Evolutionary conservation across 2,888 invertebrate species (phyloP), one percentile per base, ranked within the genome.

Genomic region (Pyrrhia umbra): DNA sequence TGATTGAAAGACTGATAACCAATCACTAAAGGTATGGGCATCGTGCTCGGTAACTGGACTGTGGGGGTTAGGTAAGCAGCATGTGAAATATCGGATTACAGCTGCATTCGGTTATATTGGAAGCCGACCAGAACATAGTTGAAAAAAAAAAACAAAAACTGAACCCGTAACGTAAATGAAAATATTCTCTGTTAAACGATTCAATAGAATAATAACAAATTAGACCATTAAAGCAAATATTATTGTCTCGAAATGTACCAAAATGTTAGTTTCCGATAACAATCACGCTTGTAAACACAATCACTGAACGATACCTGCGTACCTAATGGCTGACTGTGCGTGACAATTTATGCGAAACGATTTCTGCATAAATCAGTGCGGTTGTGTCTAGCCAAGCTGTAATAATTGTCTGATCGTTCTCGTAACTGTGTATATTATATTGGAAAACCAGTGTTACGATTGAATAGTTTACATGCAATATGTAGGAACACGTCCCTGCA

Each of bases 261-360:
- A 34, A 34, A 34, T n/a, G n/a, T 34, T 13, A 34, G n/a, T 3
- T 34, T 4, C 13, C 34, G 10, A 34, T 34, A 34, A n/a, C 13
- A 34, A n/a, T n/a, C 13, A 27, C 34, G 18, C 16, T 16, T 13
- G 25, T 18, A 23, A 60, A 59, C n/a, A 51, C 46, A 13, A 46
- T 46, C 40, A 68, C 10, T 51, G 51, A 51, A 46, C 50, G 16
- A 20, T 40, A 66, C 51, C 51, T 34, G 68, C 39, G 50, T 37
- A n/a, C n/a, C n/a, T n/a, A 47, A 42, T 61, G 46, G 9, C 30
- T 2, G 9, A 39, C 25, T 68, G 51, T 46, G 51, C 46, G 51
- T 51, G 46, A 23, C 51, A 18, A 51, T 51, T 46, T 47, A 34
- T 47, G 51, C 8, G 25, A 21, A 49, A 61, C n/a, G 15, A 40